Evolutionary conservation across 2,113 vertebrate genomes (phyloP).

Genomic region (Ramphastos sulfuratus): DNA sequence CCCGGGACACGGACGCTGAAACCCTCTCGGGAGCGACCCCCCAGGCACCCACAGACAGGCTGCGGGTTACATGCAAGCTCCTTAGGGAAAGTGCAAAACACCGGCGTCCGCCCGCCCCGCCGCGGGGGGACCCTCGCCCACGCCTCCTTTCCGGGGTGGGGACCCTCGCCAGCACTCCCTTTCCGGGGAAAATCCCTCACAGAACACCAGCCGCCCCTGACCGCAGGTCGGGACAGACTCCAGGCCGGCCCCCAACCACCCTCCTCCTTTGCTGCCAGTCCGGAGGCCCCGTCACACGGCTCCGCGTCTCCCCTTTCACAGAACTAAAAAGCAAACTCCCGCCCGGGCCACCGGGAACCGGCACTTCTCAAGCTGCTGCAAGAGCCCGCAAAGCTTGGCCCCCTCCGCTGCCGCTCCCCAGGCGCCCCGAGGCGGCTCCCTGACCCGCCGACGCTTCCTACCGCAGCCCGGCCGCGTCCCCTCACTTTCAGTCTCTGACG

Average conservation of each 20-base stretch:
- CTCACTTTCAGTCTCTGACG: too few relatives aligned
- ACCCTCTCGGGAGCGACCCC: too few relatives aligned
- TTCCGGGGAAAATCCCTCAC: neutral
- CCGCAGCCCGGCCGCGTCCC: too few relatives aligned
- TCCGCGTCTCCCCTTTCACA: rapidly evolving
- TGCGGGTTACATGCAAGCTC: rapidly evolving
- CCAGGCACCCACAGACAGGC: neutral
- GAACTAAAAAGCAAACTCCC: neutral
- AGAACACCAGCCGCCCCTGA: neutral
- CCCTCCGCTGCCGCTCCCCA: neutral
- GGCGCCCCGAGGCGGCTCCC: too few relatives aligned
- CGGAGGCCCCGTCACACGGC: neutral
- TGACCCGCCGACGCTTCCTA: neutral
- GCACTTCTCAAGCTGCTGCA: neutral
- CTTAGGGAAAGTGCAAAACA: rapidly evolving
- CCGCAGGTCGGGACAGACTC: neutral
- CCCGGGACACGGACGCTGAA: neutral
- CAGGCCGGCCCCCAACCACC: neutral
- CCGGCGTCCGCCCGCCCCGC: too few relatives aligned
- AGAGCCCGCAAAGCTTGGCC: neutral
- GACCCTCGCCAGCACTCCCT: neutral
- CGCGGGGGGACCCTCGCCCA: too few relatives aligned
- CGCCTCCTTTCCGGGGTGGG: too few relatives aligned
- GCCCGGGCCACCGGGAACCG: too few relatives aligned
- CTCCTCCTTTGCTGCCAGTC: too few relatives aligned